phyloP scores from a whole-genome alignment of 1,140 invertebrate species.

The Melanaphis sacchari region DNA sequence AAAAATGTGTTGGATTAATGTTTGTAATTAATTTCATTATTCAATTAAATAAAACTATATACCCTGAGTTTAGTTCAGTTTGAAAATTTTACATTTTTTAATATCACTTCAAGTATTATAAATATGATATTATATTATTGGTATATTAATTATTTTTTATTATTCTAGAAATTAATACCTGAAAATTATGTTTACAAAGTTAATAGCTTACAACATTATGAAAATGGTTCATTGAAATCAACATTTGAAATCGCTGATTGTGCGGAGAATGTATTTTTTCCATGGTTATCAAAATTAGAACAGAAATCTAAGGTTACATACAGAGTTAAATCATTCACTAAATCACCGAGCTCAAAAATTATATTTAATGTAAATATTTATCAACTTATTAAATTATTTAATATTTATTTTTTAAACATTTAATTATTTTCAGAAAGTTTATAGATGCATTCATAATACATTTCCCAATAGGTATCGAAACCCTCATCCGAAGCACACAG shows the following conservation, averaged over 20 bases:
- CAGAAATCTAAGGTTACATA: constrained; percentile 1
- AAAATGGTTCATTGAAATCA: neutral
- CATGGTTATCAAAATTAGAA: constrained; percentile 5
- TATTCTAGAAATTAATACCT: constrained; percentile 17
- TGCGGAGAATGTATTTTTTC: neutral
- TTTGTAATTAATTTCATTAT: no score
- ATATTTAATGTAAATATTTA: constrained; percentile 27
- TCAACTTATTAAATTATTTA: neutral
- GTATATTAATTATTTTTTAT: neutral
- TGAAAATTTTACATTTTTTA: neutral
- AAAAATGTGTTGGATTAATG: no score
- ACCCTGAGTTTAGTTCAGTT: neutral
- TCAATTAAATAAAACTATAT: neutral
- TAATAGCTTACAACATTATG: neutral
- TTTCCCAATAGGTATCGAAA: neutral
- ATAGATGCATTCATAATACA: constrained; percentile 30
- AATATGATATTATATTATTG: neutral
- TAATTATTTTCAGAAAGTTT: constrained; percentile 25
- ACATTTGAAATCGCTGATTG: constrained; percentile 40
- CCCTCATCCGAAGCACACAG: neutral
- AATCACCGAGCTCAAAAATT: neutral
- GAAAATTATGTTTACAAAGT: constrained; percentile 10
- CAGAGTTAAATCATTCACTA: constrained; percentile 3
- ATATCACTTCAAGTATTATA: neutral
- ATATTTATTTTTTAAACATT: neutral